phyloP scores from a whole-genome alignment of 2,888 invertebrate genomes.

The Epistrophe eligans region DNA sequence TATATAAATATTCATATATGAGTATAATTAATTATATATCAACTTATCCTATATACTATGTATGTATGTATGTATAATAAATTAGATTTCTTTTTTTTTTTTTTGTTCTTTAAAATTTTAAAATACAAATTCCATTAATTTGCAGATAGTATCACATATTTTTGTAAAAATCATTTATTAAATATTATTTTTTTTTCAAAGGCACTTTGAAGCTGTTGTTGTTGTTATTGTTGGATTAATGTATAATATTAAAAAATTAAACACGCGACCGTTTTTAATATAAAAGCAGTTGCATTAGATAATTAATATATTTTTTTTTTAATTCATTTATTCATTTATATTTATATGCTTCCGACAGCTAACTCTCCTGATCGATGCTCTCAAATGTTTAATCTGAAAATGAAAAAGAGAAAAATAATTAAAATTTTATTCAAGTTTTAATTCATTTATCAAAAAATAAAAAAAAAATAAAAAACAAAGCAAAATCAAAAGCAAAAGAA shows the following conservation, averaged over 20 bases:
- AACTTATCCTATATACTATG: constrained; percentile 23
- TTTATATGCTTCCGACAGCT: constrained; percentile 38
- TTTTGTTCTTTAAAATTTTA: constrained; percentile 22
- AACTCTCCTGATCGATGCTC: constrained; percentile 46
- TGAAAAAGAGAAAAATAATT: constrained; percentile 36
- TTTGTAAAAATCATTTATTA: constrained; percentile 48
- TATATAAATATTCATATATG: constrained; percentile 61
- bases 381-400: constrained; percentile 62
- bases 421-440: constrained; percentile 47
- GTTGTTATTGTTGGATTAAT: constrained; percentile 23
- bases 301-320: not conserved
- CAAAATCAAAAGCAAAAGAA: constrained; percentile 30
- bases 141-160: constrained; percentile 64
- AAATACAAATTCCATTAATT: constrained; percentile 59
- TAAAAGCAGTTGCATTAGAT: constrained; percentile 43
- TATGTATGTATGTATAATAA: constrained; percentile 35
- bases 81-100: constrained; percentile 57
- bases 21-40: constrained; percentile 39
- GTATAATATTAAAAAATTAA: not conserved
- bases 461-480: constrained; percentile 21
- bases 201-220: constrained; percentile 42
- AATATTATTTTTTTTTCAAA: constrained; percentile 23
- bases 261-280: constrained; percentile 39
- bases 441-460: constrained; percentile 34
- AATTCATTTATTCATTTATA: constrained; percentile 15